Evolutionary conservation across 2,888 invertebrate species (phyloP).

Genomic region (Pseudococcus longispinus): DNA sequence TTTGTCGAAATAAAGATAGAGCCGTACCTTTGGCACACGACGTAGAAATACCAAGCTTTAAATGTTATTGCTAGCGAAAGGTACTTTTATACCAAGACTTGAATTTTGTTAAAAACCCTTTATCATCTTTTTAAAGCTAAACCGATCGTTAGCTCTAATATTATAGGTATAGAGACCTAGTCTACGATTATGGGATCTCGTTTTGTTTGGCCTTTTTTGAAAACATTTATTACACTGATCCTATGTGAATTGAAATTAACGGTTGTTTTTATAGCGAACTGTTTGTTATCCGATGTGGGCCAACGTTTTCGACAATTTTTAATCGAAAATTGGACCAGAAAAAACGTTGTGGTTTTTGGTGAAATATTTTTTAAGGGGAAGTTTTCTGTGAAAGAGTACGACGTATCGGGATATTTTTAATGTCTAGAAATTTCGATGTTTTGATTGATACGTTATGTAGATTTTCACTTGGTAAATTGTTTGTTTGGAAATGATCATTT

Average conservation of each 20-base stretch:
- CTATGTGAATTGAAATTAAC: not conserved
- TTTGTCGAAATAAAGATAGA: not conserved
- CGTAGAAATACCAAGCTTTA: not conserved
- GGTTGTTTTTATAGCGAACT: not conserved
- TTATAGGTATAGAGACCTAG: not conserved
- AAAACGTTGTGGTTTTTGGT: not conserved
- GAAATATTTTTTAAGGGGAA: not conserved
- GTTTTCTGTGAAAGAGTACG: not conserved
- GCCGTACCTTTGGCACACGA: not conserved
- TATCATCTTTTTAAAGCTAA: constrained; percentile 16
- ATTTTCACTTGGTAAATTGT: too few species aligned
- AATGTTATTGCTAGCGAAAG: not conserved
- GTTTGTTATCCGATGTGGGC: not conserved
- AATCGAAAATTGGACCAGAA: not conserved
- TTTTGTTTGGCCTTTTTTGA: not conserved
- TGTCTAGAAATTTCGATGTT: not conserved
- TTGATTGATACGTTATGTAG: not conserved
- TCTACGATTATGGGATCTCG: not conserved
- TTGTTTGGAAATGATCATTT: too few species aligned
- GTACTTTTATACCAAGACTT: not conserved
- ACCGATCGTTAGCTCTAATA: not conserved
- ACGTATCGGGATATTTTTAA: not conserved
- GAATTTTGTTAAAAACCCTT: constrained; percentile 3
- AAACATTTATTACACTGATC: not conserved
- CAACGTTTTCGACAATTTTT: not conserved